These are phyloP conservation scores for Crambe crambe DNA, from an alignment of 37 sponge, comb jelly and placozoan species.

Conservation along the genomic window DNA sequence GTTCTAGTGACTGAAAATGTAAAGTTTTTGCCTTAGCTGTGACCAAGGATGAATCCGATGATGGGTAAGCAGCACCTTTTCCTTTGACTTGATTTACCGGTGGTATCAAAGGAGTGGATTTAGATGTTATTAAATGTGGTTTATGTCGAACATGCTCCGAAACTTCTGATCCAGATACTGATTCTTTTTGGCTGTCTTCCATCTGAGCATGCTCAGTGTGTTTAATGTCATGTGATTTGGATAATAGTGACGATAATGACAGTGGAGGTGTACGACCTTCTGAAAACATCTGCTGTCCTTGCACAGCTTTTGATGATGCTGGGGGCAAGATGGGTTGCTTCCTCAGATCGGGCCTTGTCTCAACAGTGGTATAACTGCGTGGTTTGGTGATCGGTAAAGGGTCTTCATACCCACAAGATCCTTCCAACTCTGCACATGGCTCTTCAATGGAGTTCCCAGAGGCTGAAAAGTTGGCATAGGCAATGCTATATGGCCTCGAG, in stretches of 20 bases:
- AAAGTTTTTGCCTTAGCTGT: neutral
- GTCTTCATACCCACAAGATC: neutral
- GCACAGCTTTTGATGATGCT: neutral
- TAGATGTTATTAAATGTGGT: too few relatives aligned
- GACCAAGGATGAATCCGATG: neutral
- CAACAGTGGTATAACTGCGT: slow-evolving; percentile 1
- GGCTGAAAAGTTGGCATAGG: too few relatives aligned
- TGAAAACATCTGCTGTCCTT: neutral
- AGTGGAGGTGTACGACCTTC: too few relatives aligned
- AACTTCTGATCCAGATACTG: too few relatives aligned
- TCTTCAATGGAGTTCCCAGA: too few relatives aligned
- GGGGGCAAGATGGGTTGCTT: slow-evolving; percentile 4
- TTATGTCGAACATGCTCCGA: too few relatives aligned
- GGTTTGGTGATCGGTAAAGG: neutral
- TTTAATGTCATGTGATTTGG: neutral
- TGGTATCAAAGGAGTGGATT: neutral
- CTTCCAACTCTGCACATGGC: too few relatives aligned
- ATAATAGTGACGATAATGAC: too few relatives aligned
- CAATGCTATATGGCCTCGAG: too few relatives aligned
- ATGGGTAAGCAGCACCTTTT: neutral
- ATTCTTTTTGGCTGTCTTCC: neutral
- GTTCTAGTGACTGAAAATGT: too few relatives aligned
- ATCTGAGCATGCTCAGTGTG: neutral
- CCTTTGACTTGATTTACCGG: neutral
- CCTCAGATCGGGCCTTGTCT: neutral